Percentiles rank a stretch among this genome's conserved stretches.
Conservation (phyloP, 2,888 invertebrate genomes). For the Gastrophysa polygoni region DNA sequence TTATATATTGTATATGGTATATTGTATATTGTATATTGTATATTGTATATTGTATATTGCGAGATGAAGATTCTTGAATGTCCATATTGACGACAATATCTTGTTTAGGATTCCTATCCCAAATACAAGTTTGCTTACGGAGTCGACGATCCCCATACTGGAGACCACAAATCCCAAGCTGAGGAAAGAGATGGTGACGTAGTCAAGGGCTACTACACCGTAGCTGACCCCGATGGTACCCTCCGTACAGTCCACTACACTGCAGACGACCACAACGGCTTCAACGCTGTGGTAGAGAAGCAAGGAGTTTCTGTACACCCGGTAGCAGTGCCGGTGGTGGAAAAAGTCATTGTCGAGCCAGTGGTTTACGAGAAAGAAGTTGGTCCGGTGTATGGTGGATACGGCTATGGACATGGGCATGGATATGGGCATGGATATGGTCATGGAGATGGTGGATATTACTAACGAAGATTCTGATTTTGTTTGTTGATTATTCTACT, state of each 20-base stretch:
- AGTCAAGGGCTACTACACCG: constrained; percentile 66
- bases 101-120: constrained; percentile 33
- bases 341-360: constrained; percentile 18
- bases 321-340: constrained; percentile 2
- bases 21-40: too few relatives aligned
- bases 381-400: background rate
- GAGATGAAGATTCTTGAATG: too few relatives aligned
- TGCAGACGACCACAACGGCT: constrained; percentile 65
- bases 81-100: too few relatives aligned
- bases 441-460: constrained; percentile 7
- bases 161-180: constrained; percentile 62
- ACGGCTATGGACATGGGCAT: constrained; percentile 15
- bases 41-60: too few relatives aligned
- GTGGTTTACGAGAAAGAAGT: constrained; percentile 19
- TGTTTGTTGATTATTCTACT: background rate
- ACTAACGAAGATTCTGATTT: constrained; percentile 1
- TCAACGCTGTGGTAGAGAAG: constrained; percentile 59
- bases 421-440: background rate
- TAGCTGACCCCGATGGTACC: constrained; percentile 67
- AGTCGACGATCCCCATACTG: constrained; percentile 64
- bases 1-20: too few relatives aligned
- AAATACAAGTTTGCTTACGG: constrained; percentile 60
- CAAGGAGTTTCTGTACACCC: constrained; percentile 38
- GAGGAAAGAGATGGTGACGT: constrained; percentile 63
- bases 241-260: constrained; percentile 68